Conservation (phyloP, 1,140 invertebrate genomes). For the Pogonomyrmex barbatus region DNA sequence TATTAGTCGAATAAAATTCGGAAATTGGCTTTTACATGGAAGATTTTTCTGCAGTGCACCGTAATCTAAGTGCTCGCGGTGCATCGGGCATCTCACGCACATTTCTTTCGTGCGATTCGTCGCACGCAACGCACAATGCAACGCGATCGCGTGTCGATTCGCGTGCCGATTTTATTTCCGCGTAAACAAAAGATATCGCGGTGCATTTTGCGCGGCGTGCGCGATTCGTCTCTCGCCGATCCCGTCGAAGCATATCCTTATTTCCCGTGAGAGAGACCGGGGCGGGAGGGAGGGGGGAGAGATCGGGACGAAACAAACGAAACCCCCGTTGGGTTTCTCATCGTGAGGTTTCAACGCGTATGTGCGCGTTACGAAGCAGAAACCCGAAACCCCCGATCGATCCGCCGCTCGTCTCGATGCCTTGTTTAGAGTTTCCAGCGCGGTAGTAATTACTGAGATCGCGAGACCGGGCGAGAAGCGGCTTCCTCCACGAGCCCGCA, state of each 20-base stretch:
- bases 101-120: constrained; percentile 13
- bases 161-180: constrained; percentile 38
- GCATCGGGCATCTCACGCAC: neutral
- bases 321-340: constrained; percentile 15
- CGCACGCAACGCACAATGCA: constrained; percentile 25
- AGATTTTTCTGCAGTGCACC: neutral
- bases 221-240: constrained; percentile 28
- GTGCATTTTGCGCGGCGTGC: constrained; percentile 1
- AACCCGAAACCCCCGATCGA: constrained; percentile 63
- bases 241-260: constrained; percentile 30
- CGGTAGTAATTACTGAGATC: constrained; percentile 72
- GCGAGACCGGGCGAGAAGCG: constrained; percentile 51
- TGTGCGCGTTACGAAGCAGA: constrained; percentile 44
- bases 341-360: neutral
- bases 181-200: constrained; percentile 25
- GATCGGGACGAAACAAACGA: neutral
- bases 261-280: neutral
- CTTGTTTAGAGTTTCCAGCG: constrained; percentile 57
- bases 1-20: neutral
- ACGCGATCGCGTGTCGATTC: constrained; percentile 38
- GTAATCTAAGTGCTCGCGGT: neutral
- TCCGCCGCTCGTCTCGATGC: constrained; percentile 56
- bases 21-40: neutral
- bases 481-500: constrained; percentile 8
- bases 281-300: too few relatives aligned